A percentile compares a stretch with the other conserved stretches of the same genome.
Evolutionary conservation across 64 coral and sea anemone species (phyloP).

Genomic region (Stichodactyla helianthus): DNA sequence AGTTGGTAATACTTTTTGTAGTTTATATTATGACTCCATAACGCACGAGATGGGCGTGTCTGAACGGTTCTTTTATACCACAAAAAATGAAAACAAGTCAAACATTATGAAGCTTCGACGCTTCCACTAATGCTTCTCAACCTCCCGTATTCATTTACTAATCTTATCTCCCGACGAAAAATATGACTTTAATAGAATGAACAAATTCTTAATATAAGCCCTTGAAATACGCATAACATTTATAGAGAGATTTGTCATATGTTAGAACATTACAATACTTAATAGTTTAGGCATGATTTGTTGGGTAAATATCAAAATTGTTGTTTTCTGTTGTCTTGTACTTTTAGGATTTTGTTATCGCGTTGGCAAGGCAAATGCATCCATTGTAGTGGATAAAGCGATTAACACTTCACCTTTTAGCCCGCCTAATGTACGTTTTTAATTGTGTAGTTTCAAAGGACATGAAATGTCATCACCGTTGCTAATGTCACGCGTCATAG

Average conservation of each 20-base stretch:
- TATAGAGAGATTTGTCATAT: neutral
- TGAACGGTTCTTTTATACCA: neutral
- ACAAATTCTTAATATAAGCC: neutral
- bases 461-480: neutral
- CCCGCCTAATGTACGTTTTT: neutral
- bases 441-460: neutral
- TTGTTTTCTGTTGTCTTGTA: neutral
- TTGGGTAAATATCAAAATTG: neutral
- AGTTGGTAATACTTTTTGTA: too few species aligned
- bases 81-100: neutral
- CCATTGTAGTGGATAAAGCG: neutral
- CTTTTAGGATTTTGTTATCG: neutral
- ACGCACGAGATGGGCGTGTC: neutral
- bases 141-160: neutral
- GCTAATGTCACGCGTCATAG: slow-evolving; percentile 5
- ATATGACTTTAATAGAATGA: neutral
- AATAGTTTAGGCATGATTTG: neutral
- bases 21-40: neutral
- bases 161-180: neutral
- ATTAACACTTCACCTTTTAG: slow-evolving; percentile 14
- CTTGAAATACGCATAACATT: neutral
- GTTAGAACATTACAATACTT: neutral
- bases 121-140: neutral
- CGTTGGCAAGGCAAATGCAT: neutral
- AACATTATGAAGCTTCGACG: neutral